phyloP scores from a whole-genome alignment of 2,797 vertebrate genomes.

The Chelon auratus region DNA sequence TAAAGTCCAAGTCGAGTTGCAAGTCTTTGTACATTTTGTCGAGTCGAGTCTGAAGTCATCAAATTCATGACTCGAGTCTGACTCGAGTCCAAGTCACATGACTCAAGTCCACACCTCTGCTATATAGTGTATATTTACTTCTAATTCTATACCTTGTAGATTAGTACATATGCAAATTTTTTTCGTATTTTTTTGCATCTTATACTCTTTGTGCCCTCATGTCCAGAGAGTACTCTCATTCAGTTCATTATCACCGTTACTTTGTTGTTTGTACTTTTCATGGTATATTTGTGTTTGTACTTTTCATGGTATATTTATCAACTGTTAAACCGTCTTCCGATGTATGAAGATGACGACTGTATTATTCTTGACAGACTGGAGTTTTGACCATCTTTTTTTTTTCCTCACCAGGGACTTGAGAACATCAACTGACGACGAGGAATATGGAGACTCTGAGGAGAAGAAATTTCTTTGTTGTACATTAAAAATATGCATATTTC shows the following conservation, averaged over 20 bases:
- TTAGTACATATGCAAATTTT: no score
- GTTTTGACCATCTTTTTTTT: not conserved
- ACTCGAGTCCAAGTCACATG: no score
- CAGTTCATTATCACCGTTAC: not conserved
- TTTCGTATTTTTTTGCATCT: no score
- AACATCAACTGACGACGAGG: slow-evolving; percentile 86
- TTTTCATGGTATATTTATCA: not conserved
- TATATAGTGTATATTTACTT: no score
- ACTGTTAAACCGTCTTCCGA: not conserved
- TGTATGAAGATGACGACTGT: not conserved
- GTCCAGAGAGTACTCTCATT: no score
- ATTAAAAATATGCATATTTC: slow-evolving; percentile 67
- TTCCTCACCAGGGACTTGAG: slow-evolving; percentile 89
- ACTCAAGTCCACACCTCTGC: no score
- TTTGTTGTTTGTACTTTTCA: not conserved
- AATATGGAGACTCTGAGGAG: slow-evolving; percentile 8
- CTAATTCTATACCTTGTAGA: no score
- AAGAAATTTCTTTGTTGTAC: slow-evolving; percentile 66
- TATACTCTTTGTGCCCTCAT: no score
- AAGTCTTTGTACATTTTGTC: no score
- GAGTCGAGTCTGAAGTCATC: no score
- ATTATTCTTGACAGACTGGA: not conserved
- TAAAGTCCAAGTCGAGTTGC: no score
- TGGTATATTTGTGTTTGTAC: not conserved
- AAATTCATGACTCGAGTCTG: no score